Evolutionary conservation across 2,888 invertebrate species (phyloP), one percentile per base, ranked within the genome.

Genomic region (Lydus trimaculatus): DNA sequence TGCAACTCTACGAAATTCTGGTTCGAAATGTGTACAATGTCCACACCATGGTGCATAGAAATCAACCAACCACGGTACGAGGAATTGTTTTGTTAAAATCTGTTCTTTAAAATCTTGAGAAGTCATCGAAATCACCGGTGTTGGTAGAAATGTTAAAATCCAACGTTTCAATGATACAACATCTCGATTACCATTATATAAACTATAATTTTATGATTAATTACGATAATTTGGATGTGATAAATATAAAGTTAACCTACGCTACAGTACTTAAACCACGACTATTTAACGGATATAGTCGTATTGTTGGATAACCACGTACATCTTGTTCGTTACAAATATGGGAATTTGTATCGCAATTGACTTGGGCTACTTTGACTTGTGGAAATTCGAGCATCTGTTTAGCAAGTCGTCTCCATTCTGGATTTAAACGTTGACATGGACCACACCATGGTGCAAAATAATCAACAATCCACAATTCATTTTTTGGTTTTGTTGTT

Each of bases 361-460:
- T 90, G 0, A 94, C 89, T 77, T 89, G 87, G 0, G 89, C 92
- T 25, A 93, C 86, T 76, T 87, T 86, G 3, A 92, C 84, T 73
- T 86, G 84, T 17, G 86, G 80, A 31, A 88, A 83, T 62, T 85
- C 82, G 48, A 82, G 76, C 70, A 90, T 74, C 86, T 86, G 82
- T 81, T 88, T 89, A 2, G 92, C 91, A 36, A 93, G 85, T 78
- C 87, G 86, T 56, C 91, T 86, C 89, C 91, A 92, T 76, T 92
- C 89, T 0, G 91, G 90, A 11, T 89, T 88, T 72, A 94, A 84
- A 79, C 89, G 88, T 77, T 91, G 90, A 80, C 93, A 94, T 0
- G 92, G 92, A 2, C 89, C 90, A 84, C 93, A 94, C 92, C 92
- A 92, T 0, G 92, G 90, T 13, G 91, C 91, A 81, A 87, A 92